Conservation (phyloP, 1,140 invertebrate species). For the Platorchestia sp. region DNA sequence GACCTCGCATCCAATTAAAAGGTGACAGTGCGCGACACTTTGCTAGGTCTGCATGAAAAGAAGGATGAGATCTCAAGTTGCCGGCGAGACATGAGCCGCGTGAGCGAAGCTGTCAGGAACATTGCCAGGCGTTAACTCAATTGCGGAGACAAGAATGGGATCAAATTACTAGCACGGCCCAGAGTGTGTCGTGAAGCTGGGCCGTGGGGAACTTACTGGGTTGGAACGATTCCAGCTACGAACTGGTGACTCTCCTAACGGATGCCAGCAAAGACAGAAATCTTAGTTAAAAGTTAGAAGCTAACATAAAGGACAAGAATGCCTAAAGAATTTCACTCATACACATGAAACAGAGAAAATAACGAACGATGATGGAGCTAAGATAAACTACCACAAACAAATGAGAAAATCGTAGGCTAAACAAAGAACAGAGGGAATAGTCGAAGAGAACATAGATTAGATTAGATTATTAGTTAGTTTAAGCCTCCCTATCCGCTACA, state of each 20-base stretch:
- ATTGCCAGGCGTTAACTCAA: not conserved
- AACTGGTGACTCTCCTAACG: not conserved
- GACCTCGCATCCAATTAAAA: not conserved
- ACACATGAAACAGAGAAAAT: too few relatives aligned
- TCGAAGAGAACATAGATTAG: too few relatives aligned
- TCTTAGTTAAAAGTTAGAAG: not conserved
- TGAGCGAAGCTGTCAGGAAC: slow-evolving; percentile 5
- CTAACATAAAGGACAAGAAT: too few relatives aligned
- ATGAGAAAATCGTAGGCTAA: too few relatives aligned
- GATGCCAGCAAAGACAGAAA: not conserved
- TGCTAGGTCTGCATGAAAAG: not conserved
- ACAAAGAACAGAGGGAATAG: too few relatives aligned
- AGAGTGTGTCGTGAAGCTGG: not conserved
- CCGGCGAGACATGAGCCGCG: not conserved
- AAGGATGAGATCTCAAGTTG: not conserved
- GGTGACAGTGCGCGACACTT: not conserved
- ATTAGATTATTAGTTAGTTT: too few relatives aligned
- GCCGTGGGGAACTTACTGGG: not conserved
- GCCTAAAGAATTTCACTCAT: too few relatives aligned
- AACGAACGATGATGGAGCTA: too few relatives aligned
- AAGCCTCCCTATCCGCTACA: too few relatives aligned
- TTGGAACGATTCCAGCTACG: not conserved
- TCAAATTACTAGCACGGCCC: not conserved
- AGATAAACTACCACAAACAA: too few relatives aligned
- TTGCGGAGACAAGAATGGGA: not conserved